A percentile compares a stretch with the other conserved stretches of the same genome.
phyloP scores from a whole-genome alignment of 2,797 vertebrate genomes.

The Zenarchopterus dispar region DNA sequence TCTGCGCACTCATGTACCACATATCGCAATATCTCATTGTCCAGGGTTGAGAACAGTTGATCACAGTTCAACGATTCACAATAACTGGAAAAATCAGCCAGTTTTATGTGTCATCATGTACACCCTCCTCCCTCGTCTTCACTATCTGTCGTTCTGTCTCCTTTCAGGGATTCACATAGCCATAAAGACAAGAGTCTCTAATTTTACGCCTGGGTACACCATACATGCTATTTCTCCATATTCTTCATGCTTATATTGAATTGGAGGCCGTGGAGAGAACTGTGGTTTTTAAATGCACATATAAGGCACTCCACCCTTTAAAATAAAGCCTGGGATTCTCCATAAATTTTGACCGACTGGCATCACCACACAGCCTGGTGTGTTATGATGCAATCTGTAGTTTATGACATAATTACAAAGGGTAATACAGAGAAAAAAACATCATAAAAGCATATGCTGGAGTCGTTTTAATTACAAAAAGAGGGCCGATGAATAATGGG shows the following conservation, averaged over 20 bases:
- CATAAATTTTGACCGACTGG: constrained; percentile 55
- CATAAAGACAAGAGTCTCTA: constrained; percentile 77
- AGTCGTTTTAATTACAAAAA: constrained; percentile 68
- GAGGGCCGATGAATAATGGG: constrained; percentile 64
- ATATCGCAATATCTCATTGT: constrained; percentile 49
- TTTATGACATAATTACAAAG: constrained; percentile 69
- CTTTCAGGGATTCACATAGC: constrained; percentile 72
- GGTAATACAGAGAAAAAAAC: constrained; percentile 46
- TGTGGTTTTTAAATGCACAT: constrained; percentile 64
- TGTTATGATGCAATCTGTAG: constrained; percentile 43
- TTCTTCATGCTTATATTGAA: constrained; percentile 68
- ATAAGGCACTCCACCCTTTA: constrained; percentile 50
- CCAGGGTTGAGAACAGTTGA: constrained; percentile 36
- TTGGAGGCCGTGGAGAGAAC: constrained; percentile 43
- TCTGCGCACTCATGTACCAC: constrained; percentile 5
- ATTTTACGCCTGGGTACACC: constrained; percentile 82
- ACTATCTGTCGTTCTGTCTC: constrained; percentile 16
- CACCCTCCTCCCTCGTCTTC: constrained; percentile 29
- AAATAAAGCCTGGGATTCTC: constrained; percentile 21
- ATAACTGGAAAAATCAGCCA: constrained; percentile 53
- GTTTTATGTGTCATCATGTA: constrained; percentile 55
- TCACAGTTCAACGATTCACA: constrained; percentile 53
- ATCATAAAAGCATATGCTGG: constrained; percentile 56
- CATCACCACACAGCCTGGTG: constrained; percentile 38
- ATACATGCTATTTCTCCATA: constrained; percentile 69